Evolutionary conservation across 23 tunicate species (phyloP).

Genomic region (Ciona savignyi): DNA sequence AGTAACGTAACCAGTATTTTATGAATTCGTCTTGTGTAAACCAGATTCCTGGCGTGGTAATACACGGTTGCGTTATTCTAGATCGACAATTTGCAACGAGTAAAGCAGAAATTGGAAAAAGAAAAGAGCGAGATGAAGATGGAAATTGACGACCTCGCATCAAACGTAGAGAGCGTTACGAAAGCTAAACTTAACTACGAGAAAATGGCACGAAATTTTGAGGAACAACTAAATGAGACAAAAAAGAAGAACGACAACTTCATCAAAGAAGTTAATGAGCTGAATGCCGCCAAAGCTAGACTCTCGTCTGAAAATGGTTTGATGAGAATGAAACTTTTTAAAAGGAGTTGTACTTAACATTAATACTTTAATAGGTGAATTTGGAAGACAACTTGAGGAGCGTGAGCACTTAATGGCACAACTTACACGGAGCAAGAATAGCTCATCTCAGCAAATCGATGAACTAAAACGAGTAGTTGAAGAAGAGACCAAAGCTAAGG

Average conservation of each 20-base stretch:
- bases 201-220: slow-evolving; percentile 78
- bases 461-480: slow-evolving; percentile 78
- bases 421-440: slow-evolving; percentile 50
- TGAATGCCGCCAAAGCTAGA: slow-evolving; percentile 28
- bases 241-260: slow-evolving; percentile 79
- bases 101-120: slow-evolving; percentile 95
- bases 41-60: too few relatives aligned
- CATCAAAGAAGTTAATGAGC: slow-evolving; percentile 67
- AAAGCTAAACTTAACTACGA: slow-evolving; percentile 85
- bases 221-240: slow-evolving; percentile 68
- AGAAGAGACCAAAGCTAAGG: slow-evolving; percentile 74
- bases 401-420: slow-evolving; percentile 90
- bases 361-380: slow-evolving; percentile 13
- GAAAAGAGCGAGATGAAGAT: slow-evolving; percentile 97
- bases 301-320: slow-evolving; percentile 32
- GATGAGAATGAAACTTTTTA: too few relatives aligned
- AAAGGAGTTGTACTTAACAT: slow-evolving; percentile 11
- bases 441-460: slow-evolving; percentile 70
- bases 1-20: too few relatives aligned
- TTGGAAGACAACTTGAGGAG: slow-evolving; percentile 67
- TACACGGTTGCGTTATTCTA: slow-evolving; percentile 7
- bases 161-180: slow-evolving; percentile 71
- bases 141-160: slow-evolving; percentile 93
- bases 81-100: slow-evolving; percentile 98
- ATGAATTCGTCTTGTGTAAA: not conserved